Evolutionary conservation across 2,113 vertebrate species (phyloP).

Genomic region (Nematolebias whitei): DNA sequence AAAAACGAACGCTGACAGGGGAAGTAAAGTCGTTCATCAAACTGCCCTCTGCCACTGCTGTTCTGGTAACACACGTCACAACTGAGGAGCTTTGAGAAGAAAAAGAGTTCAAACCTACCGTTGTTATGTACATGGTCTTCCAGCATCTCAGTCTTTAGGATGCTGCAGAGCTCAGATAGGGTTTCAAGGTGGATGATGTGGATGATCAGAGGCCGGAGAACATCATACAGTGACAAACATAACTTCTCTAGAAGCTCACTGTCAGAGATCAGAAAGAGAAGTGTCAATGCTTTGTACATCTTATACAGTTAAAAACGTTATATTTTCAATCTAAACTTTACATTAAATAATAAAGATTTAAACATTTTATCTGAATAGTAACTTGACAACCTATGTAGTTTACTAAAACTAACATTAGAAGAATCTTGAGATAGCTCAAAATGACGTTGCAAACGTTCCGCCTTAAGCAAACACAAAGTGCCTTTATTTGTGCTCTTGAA

Average conservation of each 20-base stretch:
- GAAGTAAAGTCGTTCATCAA: no score
- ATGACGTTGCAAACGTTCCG: background rate
- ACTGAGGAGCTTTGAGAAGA: conserved; percentile 5
- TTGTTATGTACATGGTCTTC: conserved; percentile 97
- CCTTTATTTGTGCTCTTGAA: background rate
- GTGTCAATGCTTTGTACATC: conserved; percentile 18
- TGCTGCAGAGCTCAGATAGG: conserved; percentile 95
- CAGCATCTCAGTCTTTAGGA: conserved; percentile 98
- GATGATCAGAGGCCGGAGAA: conserved; percentile 95
- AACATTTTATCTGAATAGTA: no score
- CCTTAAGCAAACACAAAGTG: conserved; percentile 39
- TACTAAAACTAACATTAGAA: no score
- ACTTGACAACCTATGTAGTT: background rate
- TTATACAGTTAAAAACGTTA: conserved; percentile 12
- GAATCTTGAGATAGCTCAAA: no score
- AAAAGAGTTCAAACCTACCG: conserved; percentile 71
- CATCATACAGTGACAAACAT: conserved; percentile 94
- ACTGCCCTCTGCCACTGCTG: no score
- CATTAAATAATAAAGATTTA: background rate
- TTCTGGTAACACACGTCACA: no score
- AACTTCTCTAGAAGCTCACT: conserved; percentile 95
- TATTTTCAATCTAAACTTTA: background rate
- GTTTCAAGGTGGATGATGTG: conserved; percentile 98
- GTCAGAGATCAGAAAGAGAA: conserved; percentile 22
- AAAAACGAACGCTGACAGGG: no score